Conservation (phyloP, 2,797 vertebrate genomes). For the Falco columbarius region DNA sequence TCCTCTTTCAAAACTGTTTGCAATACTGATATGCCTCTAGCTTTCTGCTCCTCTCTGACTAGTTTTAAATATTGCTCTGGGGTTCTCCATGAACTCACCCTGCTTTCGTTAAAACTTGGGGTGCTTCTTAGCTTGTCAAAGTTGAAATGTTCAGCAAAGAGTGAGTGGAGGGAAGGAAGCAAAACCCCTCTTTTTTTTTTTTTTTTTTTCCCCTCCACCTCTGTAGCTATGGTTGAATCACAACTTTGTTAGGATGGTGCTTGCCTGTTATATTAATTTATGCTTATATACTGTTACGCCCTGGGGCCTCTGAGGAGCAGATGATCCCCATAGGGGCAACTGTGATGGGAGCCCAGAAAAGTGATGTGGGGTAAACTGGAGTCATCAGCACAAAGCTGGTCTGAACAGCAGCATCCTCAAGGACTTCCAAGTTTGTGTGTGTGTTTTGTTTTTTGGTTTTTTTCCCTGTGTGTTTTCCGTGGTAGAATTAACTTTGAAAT, state of each 20-base stretch:
- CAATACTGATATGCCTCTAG: accelerated
- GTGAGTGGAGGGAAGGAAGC: not conserved
- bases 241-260: not conserved
- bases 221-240: not conserved
- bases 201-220: not conserved
- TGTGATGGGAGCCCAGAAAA: too few relatives aligned
- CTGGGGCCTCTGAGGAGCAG: not conserved
- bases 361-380: not conserved
- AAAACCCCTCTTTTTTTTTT: accelerated
- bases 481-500: not conserved
- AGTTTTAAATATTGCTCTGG: not conserved
- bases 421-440: not conserved
- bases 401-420: not conserved
- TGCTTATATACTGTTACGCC: too few relatives aligned
- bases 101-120: accelerated
- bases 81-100: not conserved
- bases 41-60: not conserved
- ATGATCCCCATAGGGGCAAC: not conserved
- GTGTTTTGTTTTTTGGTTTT: too few relatives aligned
- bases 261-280: accelerated
- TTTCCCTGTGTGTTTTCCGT: not conserved
- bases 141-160: not conserved
- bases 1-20: not conserved
- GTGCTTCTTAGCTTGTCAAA: not conserved
- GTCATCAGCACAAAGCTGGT: too few relatives aligned